Evolutionary conservation across 2,888 invertebrate genomes (phyloP).

Genomic region (Celastrina argiolus): DNA sequence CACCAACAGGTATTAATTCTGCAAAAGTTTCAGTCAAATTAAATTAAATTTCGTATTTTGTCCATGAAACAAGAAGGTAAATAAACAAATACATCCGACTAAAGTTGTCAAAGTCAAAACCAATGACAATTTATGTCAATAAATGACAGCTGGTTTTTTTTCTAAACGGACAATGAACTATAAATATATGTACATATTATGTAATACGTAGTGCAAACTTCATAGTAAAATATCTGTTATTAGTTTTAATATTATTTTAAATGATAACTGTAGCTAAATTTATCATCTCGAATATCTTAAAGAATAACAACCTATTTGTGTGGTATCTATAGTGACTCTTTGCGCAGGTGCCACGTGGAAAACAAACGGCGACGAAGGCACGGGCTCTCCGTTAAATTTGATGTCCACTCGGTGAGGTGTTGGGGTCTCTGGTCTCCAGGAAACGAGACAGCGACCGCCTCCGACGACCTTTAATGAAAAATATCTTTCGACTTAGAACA

Average conservation of each 20-base stretch:
- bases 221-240: too few relatives aligned
- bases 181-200: too few relatives aligned
- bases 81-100: too few relatives aligned
- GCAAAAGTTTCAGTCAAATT: constrained; percentile 22
- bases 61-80: neutral
- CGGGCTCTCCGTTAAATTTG: constrained; percentile 96
- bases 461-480: constrained; percentile 85
- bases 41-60: neutral
- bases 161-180: too few relatives aligned
- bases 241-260: too few relatives aligned
- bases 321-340: constrained; percentile 65
- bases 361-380: constrained; percentile 93
- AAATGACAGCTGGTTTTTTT: too few relatives aligned
- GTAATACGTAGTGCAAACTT: too few relatives aligned
- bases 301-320: constrained; percentile 60
- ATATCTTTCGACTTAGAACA: too few relatives aligned
- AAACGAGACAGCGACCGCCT: constrained; percentile 95
- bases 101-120: too few relatives aligned
- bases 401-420: constrained; percentile 96
- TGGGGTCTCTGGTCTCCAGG: constrained; percentile 94
- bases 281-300: neutral
- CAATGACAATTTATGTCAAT: too few relatives aligned
- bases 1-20: constrained; percentile 91
- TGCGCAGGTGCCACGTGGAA: constrained; percentile 81
- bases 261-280: too few relatives aligned